Conservation (phyloP, 1,140 invertebrate genomes). For the Drosophila seguyi region DNA sequence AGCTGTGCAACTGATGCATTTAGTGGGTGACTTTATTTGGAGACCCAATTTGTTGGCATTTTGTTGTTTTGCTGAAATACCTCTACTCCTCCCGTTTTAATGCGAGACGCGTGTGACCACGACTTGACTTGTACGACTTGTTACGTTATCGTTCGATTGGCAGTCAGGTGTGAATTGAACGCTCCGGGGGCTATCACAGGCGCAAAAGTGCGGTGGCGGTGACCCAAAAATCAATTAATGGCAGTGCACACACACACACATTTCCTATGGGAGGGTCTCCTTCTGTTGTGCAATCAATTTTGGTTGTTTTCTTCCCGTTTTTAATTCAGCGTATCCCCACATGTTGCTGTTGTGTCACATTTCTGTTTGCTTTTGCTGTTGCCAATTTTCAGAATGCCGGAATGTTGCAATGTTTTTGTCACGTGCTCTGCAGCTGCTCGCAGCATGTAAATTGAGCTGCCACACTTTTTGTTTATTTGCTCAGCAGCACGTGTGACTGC, state of each 20-base stretch:
- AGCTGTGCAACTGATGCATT: conserved; percentile 34
- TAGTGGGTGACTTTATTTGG: conserved; percentile 14
- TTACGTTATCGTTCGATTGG: conserved; percentile 15
- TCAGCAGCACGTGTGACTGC: conserved; percentile 65
- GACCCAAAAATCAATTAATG: conserved; percentile 45
- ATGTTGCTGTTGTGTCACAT: conserved; percentile 35
- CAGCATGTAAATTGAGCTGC: conserved; percentile 70
- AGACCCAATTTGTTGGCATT: conserved; percentile 17
- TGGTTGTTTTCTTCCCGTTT: conserved; percentile 23
- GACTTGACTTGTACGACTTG: background rate
- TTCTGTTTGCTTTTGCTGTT: conserved; percentile 22
- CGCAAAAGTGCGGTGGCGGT: too few relatives aligned
- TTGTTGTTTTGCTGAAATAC: background rate
- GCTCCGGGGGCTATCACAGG: conserved; percentile 8
- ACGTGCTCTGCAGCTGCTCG: conserved; percentile 59
- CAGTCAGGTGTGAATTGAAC: conserved; percentile 28
- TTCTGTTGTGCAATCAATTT: conserved; percentile 27
- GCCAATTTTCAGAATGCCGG: conserved; percentile 24
- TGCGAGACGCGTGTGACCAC: conserved; percentile 3
- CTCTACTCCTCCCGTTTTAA: background rate
- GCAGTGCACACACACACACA: conserved; percentile 21
- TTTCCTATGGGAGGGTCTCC: conserved; percentile 17
- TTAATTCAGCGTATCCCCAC: conserved; percentile 47
- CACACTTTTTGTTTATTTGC: conserved; percentile 72
- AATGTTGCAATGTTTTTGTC: conserved; percentile 66